These are phyloP conservation scores for Phalacrocorax carbo DNA, from an alignment of 2,113 vertebrate genomes.

Conservation along the genomic window DNA sequence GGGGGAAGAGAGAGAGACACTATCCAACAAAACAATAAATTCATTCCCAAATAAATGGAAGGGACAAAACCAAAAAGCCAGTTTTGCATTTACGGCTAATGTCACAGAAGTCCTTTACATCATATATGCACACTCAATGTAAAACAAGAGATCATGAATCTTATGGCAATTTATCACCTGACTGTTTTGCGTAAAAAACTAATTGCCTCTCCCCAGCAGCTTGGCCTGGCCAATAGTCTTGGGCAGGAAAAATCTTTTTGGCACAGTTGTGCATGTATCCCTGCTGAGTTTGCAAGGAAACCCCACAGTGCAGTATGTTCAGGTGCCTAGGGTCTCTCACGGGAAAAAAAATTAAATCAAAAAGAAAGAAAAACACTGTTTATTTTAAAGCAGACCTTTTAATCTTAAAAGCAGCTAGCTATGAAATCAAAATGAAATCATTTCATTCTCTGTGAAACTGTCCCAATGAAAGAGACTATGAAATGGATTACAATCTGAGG, in stretches of 20 bases:
- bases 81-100: not conserved
- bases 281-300: not conserved
- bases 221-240: not conserved
- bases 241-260: not conserved
- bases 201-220: not conserved
- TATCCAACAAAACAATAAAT: not conserved
- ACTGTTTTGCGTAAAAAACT: not conserved
- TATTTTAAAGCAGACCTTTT: not conserved
- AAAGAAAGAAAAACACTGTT: not conserved
- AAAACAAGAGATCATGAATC: not conserved
- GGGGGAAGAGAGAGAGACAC: too few species aligned
- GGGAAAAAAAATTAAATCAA: too few species aligned
- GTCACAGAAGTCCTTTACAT: not conserved
- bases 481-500: slow-evolving; percentile 17
- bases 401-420: not conserved
- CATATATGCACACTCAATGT: not conserved
- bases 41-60: not conserved
- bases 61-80: not conserved
- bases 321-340: not conserved
- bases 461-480: not conserved
- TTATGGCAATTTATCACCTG: not conserved
- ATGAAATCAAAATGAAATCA: slow-evolving; percentile 5
- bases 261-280: fast-evolving
- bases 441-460: not conserved
- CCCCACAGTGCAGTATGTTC: not conserved